Conservation (phyloP, 2,113 vertebrate genomes). For the chimpanzee (Pan troglodytes) region NHGRI_mPanTro3-v2.1_pri NC_072419.2:68639501-68640000, state of each 20-base stretch:
- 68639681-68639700: not conserved
- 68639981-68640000: constrained; percentile 91
- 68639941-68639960: constrained; percentile 93
- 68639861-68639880: constrained; percentile 92
- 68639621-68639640: not conserved
- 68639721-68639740: accelerated
- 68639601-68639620: not conserved
- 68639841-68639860: constrained; percentile 95
- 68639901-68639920: constrained; percentile 87
- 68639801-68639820: constrained; percentile 97
- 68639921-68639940: constrained; percentile 94
- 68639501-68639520: accelerated
- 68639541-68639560: not conserved
- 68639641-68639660: not conserved
- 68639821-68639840: constrained; percentile 95
- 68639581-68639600: not conserved
- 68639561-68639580: not conserved
- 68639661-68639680: not conserved
- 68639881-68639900: constrained; percentile 94
- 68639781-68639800: not conserved
- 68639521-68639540: accelerated
- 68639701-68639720: not conserved
- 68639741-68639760: accelerated
- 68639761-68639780: accelerated
- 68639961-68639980: constrained; percentile 93